A percentile compares a stretch with the other conserved stretches of the same genome.
Conservation (phyloP, 2,888 invertebrate genomes). For the Tenodera sinensis region DNA sequence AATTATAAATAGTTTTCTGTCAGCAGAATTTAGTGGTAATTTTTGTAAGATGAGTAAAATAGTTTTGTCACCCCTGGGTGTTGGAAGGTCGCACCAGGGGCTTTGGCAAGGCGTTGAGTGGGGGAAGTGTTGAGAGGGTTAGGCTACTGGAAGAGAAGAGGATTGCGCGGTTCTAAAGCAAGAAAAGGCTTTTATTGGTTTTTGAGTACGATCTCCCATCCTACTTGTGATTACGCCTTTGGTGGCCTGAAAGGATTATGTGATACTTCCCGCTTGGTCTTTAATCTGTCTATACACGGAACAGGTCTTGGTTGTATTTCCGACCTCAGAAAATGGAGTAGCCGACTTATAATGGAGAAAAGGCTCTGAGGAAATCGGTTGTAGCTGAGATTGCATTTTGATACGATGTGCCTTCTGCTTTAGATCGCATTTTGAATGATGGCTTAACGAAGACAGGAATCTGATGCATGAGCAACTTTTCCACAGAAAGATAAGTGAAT, state of each 20-base stretch:
- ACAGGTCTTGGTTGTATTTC: too few species aligned
- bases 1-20: too few species aligned
- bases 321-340: too few species aligned
- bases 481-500: too few species aligned
- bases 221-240: conserved; percentile 5
- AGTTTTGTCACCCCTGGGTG: neutral
- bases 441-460: too few species aligned
- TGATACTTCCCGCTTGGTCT: conserved; percentile 10
- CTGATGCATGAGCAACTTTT: too few species aligned
- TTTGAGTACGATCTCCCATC: conserved; percentile 3
- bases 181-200: conserved; percentile 28
- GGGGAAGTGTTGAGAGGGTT: neutral
- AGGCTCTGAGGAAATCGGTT: too few species aligned
- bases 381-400: too few species aligned
- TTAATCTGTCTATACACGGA: neutral
- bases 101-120: neutral
- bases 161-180: conserved; percentile 22
- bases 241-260: conserved; percentile 20
- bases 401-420: too few species aligned
- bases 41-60: neutral
- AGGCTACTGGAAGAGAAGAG: conserved; percentile 5
- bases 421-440: too few species aligned
- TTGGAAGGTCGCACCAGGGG: neutral
- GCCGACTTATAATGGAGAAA: too few species aligned
- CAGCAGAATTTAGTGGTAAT: too few species aligned